Evolutionary conservation across 2,888 invertebrate species (phyloP), one percentile per base, ranked within the genome.

Genomic region (Ellobium chinense): DNA sequence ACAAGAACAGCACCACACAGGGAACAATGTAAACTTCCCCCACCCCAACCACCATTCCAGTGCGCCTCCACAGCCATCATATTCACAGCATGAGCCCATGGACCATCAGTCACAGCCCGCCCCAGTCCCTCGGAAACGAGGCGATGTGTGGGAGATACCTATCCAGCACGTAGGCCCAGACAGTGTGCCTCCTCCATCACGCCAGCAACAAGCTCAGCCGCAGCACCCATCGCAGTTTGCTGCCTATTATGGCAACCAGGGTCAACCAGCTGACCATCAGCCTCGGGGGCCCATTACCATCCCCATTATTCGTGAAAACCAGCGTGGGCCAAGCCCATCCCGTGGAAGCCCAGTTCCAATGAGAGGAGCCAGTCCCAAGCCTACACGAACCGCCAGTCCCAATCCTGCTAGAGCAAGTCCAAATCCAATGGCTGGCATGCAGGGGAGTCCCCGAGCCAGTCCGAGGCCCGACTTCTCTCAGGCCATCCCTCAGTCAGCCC

Each of bases 61-160:
- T 7, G 27, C 37, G 0, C 82, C 65, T 29, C 70, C 69, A 34
- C 70, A 34, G 37, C 68, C 54, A 5, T 12, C 68, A 0, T 65
- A 80, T 4, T 27, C 69, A 0, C 60, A 79, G 24, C 21, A 58
- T 34, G 72, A 72, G 37, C 37, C 72, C 21, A 21, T 34, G 36
- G 21, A 72, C 34, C 65, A 63, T 18, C 69, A 80, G 31, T 56
- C 56, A 1, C 84, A 75, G 58, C n/a, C 63, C 27, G 60, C 60
- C n/a, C 9, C 76, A 37, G 36, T 37, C 12, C 72, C 82, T 29
- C 56, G 58, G 63, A 77, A 36, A 24, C 31, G 75, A 39, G 81
- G 80, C 9, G 72, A 78, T 21, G 84, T 85, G 0, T 79, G 88
- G 73, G 88, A 89, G 82, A 90, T 90, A 65, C 83, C 83, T 7